Base-by-base conservation (phyloP, 2,113 vertebrate species). In the Nannobrachium achirus region DNA sequence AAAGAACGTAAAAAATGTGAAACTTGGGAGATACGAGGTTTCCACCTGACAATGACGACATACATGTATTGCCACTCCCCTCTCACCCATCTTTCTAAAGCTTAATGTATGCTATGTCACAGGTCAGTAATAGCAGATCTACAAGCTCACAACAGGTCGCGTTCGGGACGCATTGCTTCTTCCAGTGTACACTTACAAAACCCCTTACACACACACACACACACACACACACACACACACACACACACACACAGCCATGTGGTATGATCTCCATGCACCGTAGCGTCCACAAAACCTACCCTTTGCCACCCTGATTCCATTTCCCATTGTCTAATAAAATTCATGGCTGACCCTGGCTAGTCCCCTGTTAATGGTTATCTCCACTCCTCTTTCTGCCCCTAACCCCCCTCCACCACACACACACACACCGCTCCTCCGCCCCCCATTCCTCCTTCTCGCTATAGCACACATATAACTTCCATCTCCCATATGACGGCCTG, bases 271-370 rank as follows among this genome's bases (percentile, higher is more conserved):
- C n/a, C n/a, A n/a, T n/a, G 8, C n/a, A 9, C 39, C 10, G 7
- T 41, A 41, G 8, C 8, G 45, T 62, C 44, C 20, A n/a, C 60
- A 48, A 44, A 67, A 52, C 57, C 44, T 0, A 15, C 69, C 42
- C 66, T 19, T 56, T 63, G 52, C 63, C 74, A 64, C 60, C 41
- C 57, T 69, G 57, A 74, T 70, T 79, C 77, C 59, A 78, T 78
- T 78, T 83, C 63, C 67, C 64, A 63, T 73, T 73, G 63, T 78
- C 71, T 74, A 78, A 83, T 87, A 76, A 81, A 85, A 83, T 79
- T 33, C 71, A 81, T 10, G 10, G 40, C 16, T 69, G 80, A 85
- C 72, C 80, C 67, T 56, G 2, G 55, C 38, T 13, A 46, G 69
- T 79, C 85, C 73, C 71, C 63, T 75, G 75, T 81, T 75, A 64